Percentiles rank a stretch among this genome's conserved stretches.
phyloP scores from a whole-genome alignment of 2,797 vertebrate species.

The Aselliscus stoliczkanus region DNA sequence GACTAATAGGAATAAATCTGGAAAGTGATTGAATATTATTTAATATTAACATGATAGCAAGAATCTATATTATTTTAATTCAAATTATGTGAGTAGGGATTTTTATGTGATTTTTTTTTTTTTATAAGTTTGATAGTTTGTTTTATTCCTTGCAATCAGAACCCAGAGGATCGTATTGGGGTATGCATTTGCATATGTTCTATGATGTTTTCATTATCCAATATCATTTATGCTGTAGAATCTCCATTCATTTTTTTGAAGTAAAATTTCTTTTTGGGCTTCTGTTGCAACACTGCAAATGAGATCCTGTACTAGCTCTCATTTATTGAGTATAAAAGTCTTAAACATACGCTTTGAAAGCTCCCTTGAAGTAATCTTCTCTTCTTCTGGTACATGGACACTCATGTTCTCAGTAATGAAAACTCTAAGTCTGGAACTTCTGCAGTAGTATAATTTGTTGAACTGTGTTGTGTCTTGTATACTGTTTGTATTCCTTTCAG shows the following conservation, averaged over 20 bases:
- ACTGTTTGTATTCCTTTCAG: constrained; percentile 45
- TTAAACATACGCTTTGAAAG: constrained; percentile 15
- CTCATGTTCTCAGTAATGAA: constrained; percentile 29
- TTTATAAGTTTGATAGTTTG: constrained; percentile 70
- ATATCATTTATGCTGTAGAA: constrained; percentile 64
- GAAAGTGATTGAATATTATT: constrained; percentile 19
- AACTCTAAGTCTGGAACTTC: constrained; percentile 45
- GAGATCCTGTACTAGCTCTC: not conserved
- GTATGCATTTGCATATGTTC: constrained; percentile 65
- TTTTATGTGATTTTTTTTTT: constrained; percentile 58
- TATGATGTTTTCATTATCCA: constrained; percentile 61
- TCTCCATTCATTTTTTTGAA: constrained; percentile 55
- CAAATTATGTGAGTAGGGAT: constrained; percentile 31
- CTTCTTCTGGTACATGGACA: not conserved
- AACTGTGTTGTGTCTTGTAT: constrained; percentile 58
- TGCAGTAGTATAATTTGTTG: not conserved
- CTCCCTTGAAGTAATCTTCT: constrained; percentile 42
- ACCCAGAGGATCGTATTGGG: constrained; percentile 61
- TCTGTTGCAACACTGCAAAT: constrained; percentile 12
- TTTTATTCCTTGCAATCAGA: constrained; percentile 75
- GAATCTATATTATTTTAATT: constrained; percentile 43
- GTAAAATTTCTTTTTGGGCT: constrained; percentile 55
- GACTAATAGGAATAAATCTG: not conserved
- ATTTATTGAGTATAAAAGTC: constrained; percentile 55
- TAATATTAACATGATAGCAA: constrained; percentile 39